These are phyloP conservation scores for Hypomesus transpacificus DNA, from an alignment of 2,113 vertebrate genomes.

Conservation along the genomic window DNA sequence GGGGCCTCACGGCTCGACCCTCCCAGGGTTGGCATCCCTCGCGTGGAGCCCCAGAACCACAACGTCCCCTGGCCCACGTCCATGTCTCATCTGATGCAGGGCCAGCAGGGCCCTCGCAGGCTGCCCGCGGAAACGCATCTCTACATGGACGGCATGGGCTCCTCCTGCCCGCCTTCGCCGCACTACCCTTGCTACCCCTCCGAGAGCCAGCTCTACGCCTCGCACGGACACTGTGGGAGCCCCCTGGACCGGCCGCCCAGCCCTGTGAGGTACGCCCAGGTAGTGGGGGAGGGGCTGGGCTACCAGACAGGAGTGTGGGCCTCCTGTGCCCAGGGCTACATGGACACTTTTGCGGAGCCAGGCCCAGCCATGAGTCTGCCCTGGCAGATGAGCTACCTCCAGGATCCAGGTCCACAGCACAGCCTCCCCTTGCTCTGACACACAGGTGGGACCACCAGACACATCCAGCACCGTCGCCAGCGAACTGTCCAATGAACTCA, in stretches of 20 bases:
- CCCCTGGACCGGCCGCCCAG: conserved; percentile 46
- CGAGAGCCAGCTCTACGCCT: conserved; percentile 55
- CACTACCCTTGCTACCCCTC: conserved; percentile 64
- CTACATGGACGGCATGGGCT: conserved; percentile 47
- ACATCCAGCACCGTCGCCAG: background rate
- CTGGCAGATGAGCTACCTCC: conserved; percentile 63
- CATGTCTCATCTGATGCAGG: conserved; percentile 54
- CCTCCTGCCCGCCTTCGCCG: conserved; percentile 61
- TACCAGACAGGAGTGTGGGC: conserved; percentile 58
- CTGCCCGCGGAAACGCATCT: conserved; percentile 43
- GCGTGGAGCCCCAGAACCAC: conserved; percentile 55
- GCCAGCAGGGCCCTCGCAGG: conserved; percentile 45
- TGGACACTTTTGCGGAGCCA: conserved; percentile 59
- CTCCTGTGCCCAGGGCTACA: conserved; percentile 60
- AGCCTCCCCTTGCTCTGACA: conserved; percentile 49
- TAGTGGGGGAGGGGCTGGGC: conserved; percentile 51
- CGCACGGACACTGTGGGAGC: conserved; percentile 56
- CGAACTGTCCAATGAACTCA: conserved; percentile 23
- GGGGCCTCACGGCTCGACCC: conserved; percentile 36
- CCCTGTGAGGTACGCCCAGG: conserved; percentile 52
- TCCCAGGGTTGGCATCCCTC: conserved; percentile 29
- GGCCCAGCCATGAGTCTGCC: conserved; percentile 50
- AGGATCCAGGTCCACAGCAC: conserved; percentile 48
- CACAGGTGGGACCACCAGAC: conserved; percentile 17
- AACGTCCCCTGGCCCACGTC: conserved; percentile 55